Conservation (phyloP, 2,797 vertebrate genomes). For the Tarsius wallacei region DNA sequence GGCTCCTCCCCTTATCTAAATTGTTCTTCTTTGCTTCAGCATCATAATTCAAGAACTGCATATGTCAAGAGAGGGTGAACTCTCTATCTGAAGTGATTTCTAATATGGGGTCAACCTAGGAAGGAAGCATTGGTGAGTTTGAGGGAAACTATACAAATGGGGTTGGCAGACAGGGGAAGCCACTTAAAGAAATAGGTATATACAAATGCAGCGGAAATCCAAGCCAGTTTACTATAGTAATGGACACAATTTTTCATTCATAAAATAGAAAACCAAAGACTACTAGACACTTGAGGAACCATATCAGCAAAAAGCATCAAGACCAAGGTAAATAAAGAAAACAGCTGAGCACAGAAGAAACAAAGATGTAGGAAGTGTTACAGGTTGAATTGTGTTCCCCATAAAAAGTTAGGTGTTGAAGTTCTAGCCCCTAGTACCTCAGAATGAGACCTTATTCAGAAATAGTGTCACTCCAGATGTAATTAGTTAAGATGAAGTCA, state of each 20-base stretch:
- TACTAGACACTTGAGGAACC: background rate
- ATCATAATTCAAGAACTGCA: background rate
- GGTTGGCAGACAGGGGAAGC: background rate
- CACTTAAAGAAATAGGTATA: background rate
- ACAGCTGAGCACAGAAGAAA: background rate
- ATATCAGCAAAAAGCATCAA: background rate
- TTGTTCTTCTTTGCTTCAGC: background rate
- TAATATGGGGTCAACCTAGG: background rate
- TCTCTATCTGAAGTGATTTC: background rate
- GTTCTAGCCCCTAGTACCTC: background rate
- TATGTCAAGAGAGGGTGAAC: background rate
- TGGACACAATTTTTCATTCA: background rate
- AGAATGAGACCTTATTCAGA: background rate
- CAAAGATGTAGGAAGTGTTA: background rate
- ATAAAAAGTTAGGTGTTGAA: background rate
- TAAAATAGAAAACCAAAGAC: background rate
- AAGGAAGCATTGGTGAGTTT: background rate
- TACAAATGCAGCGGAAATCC: background rate
- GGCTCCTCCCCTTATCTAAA: background rate
- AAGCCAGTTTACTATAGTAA: background rate
- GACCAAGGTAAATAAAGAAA: background rate
- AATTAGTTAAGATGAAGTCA: background rate
- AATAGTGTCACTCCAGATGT: background rate
- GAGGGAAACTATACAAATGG: background rate
- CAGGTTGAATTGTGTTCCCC: background rate